These are phyloP conservation scores for Zaprionus vittiger DNA, from an alignment of 1,140 invertebrate species.

Conservation along the genomic window DNA sequence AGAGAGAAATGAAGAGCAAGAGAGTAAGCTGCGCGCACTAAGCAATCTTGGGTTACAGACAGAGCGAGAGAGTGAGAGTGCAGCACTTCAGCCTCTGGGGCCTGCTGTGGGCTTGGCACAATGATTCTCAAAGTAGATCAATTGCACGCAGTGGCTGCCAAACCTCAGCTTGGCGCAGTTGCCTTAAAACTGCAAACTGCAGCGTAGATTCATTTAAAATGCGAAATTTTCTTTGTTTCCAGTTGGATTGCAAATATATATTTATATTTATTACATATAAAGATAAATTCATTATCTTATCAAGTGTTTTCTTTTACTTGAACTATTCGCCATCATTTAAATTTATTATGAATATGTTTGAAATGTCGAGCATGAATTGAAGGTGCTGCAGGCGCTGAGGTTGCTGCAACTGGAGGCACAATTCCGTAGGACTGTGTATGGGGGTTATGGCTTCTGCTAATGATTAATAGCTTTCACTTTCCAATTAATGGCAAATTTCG, in stretches of 20 bases:
- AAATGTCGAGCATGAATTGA: neutral
- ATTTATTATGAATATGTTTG: neutral
- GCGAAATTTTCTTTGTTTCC: neutral
- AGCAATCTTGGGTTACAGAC: too few relatives aligned
- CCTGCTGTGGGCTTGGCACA: neutral
- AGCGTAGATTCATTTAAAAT: neutral
- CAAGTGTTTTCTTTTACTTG: too few relatives aligned
- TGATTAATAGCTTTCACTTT: constrained; percentile 77
- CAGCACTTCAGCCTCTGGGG: too few relatives aligned
- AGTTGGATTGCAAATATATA: neutral
- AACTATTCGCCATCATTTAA: too few relatives aligned
- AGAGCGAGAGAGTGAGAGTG: too few relatives aligned
- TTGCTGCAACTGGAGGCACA: neutral
- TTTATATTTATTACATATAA: too few relatives aligned
- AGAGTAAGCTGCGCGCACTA: too few relatives aligned
- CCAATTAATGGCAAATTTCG: constrained; percentile 41
- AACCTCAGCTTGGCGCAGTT: neutral
- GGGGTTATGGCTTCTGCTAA: constrained; percentile 5
- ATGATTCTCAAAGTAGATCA: neutral
- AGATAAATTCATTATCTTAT: too few relatives aligned
- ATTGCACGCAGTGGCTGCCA: neutral
- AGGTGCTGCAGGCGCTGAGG: too few relatives aligned
- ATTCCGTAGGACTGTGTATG: neutral
- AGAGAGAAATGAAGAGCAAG: too few relatives aligned
- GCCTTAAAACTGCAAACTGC: neutral